Base-by-base conservation (phyloP, 2,113 vertebrate genomes). In the Corythoichthys intestinalis region DNA sequence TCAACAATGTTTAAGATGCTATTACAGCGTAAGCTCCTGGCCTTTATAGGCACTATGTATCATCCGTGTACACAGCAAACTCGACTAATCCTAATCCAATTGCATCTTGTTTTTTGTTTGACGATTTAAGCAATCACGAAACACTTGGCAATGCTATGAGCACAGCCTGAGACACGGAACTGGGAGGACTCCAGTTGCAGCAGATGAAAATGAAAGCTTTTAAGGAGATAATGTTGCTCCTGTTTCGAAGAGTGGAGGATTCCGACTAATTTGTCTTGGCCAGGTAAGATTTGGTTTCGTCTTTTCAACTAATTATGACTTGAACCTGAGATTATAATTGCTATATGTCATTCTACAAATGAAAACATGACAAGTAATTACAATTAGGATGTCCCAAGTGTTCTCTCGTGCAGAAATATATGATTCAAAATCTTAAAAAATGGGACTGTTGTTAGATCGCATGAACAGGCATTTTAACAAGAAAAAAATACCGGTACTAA, bases 11-110 rank as follows among this genome's bases (percentile, higher is more conserved):
- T 28, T 28, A 28, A 28, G 20, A 28, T n/a, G 28, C 65, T 7
- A 49, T 57, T 65, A 65, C 52, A 56, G 1, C 1, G 4, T 53
- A 41, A 49, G 54, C 58, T 65, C 69, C 65, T 87, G 85, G 79
- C 83, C 83, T 88, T 89, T 86, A 81, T 74, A 52, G 65, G 71
- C 86, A 72, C 72, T 67, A 12, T 85, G 20, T 28, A 28, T 28
- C 71, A 81, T 80, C 82, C 70, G 69, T 87, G 82, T 86, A 86
- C 78, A 81, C 67, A 72, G 71, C 53, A 61, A 66, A 65, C 63
- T 54, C 75, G 20, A 28, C 20, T 91, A 91, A 92, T 89, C 91
- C 88, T 91, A 90, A 93, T 91, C 91, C 88, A 77, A 71, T 83
- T 76, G 69, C 69, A 81, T 73, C 83, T 85, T 87, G 76, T 87